Evolutionary conservation across 2,888 invertebrate species (phyloP).

Genomic region (Geotrupes spiniger): DNA sequence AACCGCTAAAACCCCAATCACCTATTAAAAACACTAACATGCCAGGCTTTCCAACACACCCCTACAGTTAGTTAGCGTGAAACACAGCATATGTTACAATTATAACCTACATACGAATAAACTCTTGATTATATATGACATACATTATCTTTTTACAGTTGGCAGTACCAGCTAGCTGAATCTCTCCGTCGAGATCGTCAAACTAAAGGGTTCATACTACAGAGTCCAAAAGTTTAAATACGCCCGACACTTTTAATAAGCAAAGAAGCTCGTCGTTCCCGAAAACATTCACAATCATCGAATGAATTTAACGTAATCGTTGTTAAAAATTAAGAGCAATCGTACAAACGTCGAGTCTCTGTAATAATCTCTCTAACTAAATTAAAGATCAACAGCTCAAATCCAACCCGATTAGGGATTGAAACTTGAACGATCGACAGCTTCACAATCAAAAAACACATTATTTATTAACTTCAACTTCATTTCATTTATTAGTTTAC

Average conservation of each 20-base stretch:
- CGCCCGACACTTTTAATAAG: not conserved
- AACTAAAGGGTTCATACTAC: slow-evolving; percentile 34
- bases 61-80: slow-evolving; percentile 36
- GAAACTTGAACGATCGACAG: not conserved
- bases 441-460: slow-evolving; percentile 3
- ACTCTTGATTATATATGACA: slow-evolving; percentile 41
- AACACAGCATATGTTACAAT: slow-evolving; percentile 43
- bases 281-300: not conserved
- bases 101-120: slow-evolving; percentile 45
- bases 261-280: slow-evolving; percentile 1
- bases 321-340: slow-evolving; percentile 5
- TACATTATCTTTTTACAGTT: slow-evolving; percentile 52
- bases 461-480: slow-evolving; percentile 4
- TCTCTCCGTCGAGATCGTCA: slow-evolving; percentile 47
- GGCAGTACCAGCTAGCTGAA: slow-evolving; percentile 53
- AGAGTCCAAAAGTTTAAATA: slow-evolving; percentile 7
- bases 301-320: not conserved
- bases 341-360: not conserved
- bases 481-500: slow-evolving; percentile 31
- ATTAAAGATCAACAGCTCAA: slow-evolving; percentile 16
- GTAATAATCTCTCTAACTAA: slow-evolving; percentile 18
- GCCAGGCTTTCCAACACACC: slow-evolving; percentile 11
- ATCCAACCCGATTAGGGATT: slow-evolving; percentile 10
- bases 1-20: slow-evolving; percentile 39
- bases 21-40: slow-evolving; percentile 7